Evolutionary conservation across 1,140 invertebrate genomes (phyloP), one percentile per base, ranked within the genome.

Genomic region (Pseudomyrmex gracilis): DNA sequence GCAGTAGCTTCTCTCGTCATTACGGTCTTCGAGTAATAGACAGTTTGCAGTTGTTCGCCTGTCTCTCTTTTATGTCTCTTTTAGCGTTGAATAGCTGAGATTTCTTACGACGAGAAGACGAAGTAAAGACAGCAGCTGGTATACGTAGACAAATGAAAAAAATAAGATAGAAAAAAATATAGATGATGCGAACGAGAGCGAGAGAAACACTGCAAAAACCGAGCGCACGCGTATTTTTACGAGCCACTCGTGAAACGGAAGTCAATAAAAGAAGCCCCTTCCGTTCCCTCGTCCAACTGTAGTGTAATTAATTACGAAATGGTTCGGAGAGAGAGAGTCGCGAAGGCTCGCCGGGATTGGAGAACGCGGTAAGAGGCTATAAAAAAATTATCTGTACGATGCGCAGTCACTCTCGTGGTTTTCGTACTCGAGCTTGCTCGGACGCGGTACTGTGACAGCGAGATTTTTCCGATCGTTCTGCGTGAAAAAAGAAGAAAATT

Each of bases 281-380:
- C 61, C 63, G 70, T 67, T 78, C 20, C 15, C 53, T 70, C 66
- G 12, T 22, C 7, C 15, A 53, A 51, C 64, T 49, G 63, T 78
- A 67, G 67, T 80, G 90, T 91, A 92, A 92, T 93, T 93, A 93
- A 92, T 93, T 92, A 90, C 86, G 83, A 87, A 89, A 90, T 90
- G 34, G 88, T 90, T 92, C 84, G 83, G 43, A 3, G 53, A 49
- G 43, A 47, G 53, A 34, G 34, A 34, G 34, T 34, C 34, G 53
- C 47, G 47, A 15, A 5, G 24, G 57, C 34, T 34, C 24, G 53
- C 12, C 34, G n/a, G 1, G 10, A 24, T 47, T 57, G 66, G n/a
- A 47, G 43, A n/a, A 60, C 2, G 34, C 34, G 53, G 22, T 24
- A n/a, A 45, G 76, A 34, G 10, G 34, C 20, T 51, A 70, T 66